A percentile compares a stretch with the other conserved stretches of the same genome.
Conservation (phyloP, 2,797 vertebrate species). For the Chrysocyon brachyurus region DNA sequence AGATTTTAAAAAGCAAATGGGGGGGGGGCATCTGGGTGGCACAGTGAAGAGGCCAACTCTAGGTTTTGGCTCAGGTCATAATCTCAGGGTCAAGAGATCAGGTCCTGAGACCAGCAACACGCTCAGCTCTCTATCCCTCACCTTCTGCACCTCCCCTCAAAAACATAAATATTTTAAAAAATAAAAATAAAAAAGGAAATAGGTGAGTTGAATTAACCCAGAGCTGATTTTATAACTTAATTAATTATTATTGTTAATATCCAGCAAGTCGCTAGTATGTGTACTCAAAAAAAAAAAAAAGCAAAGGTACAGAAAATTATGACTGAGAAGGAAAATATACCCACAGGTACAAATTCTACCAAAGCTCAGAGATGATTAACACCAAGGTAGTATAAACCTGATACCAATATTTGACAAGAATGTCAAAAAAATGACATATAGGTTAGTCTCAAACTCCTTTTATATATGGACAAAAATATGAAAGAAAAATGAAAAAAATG, state of each 20-base stretch:
- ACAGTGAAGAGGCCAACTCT: neutral
- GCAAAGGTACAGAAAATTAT: slow-evolving; percentile 1
- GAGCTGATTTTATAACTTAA: slow-evolving; percentile 17
- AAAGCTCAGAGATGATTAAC: neutral
- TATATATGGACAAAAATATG: neutral
- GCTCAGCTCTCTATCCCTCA: neutral
- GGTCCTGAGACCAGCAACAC: neutral
- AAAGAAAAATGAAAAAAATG: slow-evolving; percentile 30
- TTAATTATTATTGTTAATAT: slow-evolving; percentile 32
- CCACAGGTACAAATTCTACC: neutral
- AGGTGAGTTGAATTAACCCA: slow-evolving; percentile 2
- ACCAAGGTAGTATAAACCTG: neutral
- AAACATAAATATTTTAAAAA: neutral
- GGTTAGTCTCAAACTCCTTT: slow-evolving; percentile 38
- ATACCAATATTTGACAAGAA: slow-evolving; percentile 52
- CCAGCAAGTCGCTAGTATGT: slow-evolving; percentile 16
- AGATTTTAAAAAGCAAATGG: neutral
- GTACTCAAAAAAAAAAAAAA: neutral
- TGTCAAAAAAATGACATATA: slow-evolving; percentile 38
- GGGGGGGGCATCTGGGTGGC: neutral
- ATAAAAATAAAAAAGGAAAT: neutral
- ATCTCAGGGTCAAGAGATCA: neutral
- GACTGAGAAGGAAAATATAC: slow-evolving; percentile 14
- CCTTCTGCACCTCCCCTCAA: neutral
- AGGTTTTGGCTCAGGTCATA: neutral